A percentile compares a stretch with the other conserved stretches of the same genome.
These are phyloP conservation scores for Rhagonycha fulva DNA, from an alignment of 2,888 invertebrate species.

Conservation along the genomic window DNA sequence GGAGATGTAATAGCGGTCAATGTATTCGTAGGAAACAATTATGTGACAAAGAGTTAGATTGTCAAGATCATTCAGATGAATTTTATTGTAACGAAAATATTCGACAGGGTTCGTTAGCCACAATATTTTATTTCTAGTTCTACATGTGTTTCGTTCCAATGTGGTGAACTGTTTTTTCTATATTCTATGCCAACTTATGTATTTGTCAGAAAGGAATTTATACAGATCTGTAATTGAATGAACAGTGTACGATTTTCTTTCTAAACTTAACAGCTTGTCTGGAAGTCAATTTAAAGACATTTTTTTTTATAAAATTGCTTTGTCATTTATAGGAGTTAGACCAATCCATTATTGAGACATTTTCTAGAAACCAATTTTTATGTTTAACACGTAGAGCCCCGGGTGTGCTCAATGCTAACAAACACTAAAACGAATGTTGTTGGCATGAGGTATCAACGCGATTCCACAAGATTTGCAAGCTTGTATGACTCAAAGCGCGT, in stretches of 20 bases:
- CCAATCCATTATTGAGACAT: too few relatives aligned
- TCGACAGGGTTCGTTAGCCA: slow-evolving; percentile 54
- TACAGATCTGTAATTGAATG: background rate
- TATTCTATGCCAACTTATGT: slow-evolving; percentile 51
- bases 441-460: too few relatives aligned
- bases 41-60: slow-evolving; percentile 66
- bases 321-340: too few relatives aligned
- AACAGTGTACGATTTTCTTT: background rate
- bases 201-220: background rate
- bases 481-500: too few relatives aligned
- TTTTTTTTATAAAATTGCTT: too few relatives aligned
- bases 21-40: slow-evolving; percentile 62
- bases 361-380: too few relatives aligned
- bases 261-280: background rate
- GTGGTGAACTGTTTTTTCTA: slow-evolving; percentile 45
- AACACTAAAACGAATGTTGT: too few relatives aligned
- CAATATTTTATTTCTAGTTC: slow-evolving; percentile 43
- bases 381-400: too few relatives aligned
- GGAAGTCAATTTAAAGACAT: too few relatives aligned
- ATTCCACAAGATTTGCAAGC: too few relatives aligned
- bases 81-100: slow-evolving; percentile 57
- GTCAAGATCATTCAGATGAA: slow-evolving; percentile 69
- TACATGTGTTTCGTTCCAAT: slow-evolving; percentile 56
- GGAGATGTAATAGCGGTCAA: slow-evolving; percentile 62
- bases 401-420: too few relatives aligned